These are phyloP conservation scores for Drosophila paucipuncta DNA, from an alignment of 2,888 invertebrate genomes.

Conservation along the genomic window DNA sequence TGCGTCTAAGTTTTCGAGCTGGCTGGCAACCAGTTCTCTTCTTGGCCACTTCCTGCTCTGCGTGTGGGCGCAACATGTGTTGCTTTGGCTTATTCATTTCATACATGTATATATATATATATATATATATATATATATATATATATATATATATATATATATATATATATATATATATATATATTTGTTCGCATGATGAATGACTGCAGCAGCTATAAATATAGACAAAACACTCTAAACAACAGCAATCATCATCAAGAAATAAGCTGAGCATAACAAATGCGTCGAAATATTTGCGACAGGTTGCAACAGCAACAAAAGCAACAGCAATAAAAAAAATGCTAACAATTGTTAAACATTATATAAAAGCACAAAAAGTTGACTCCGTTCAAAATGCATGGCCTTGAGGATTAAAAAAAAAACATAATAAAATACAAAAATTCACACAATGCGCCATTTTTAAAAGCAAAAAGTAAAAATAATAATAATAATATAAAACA, in stretches of 20 bases:
- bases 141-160: background rate
- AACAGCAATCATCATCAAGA: slow-evolving; percentile 54
- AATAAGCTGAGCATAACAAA: slow-evolving; percentile 79
- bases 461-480: slow-evolving; percentile 31
- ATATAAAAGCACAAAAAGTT: slow-evolving; percentile 67
- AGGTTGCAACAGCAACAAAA: slow-evolving; percentile 67
- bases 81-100: slow-evolving; percentile 51
- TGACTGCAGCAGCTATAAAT: slow-evolving; percentile 77
- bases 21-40: slow-evolving; percentile 43
- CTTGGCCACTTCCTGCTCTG: slow-evolving; percentile 68
- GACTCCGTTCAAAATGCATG: slow-evolving; percentile 67
- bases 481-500: slow-evolving; percentile 17
- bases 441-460: slow-evolving; percentile 53
- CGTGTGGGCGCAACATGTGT: slow-evolving; percentile 63
- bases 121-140: background rate
- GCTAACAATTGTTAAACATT: slow-evolving; percentile 52
- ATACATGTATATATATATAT: background rate
- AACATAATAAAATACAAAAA: slow-evolving; percentile 38
- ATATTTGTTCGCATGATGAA: slow-evolving; percentile 62
- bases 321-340: slow-evolving; percentile 18
- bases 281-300: slow-evolving; percentile 76
- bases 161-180: background rate
- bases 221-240: slow-evolving; percentile 37
- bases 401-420: slow-evolving; percentile 70
- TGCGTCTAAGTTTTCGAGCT: slow-evolving; percentile 9